Percentiles rank a stretch among this genome's conserved stretches.
Evolutionary conservation across 2,113 vertebrate species (phyloP).

Genomic region (Paracanthobrama guichenoti): DNA sequence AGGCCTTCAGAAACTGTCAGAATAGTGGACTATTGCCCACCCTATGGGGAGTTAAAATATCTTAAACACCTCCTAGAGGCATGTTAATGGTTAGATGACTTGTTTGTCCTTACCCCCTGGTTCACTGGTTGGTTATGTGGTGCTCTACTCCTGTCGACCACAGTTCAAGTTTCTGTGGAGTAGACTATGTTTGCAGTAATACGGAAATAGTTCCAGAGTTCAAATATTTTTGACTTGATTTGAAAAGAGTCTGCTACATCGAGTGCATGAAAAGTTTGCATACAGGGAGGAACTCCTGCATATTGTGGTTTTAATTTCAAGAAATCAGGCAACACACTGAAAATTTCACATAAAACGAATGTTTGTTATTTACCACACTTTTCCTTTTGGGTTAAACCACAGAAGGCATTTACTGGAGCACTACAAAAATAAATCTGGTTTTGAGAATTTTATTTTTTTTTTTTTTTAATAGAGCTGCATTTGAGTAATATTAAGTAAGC

Average conservation of each 20-base stretch:
- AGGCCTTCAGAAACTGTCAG: neutral
- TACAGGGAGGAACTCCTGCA: neutral
- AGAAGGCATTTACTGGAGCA: neutral
- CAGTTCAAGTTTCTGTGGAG: conserved; percentile 14
- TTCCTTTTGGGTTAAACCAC: neutral
- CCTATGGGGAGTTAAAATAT: neutral
- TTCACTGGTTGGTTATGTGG: neutral
- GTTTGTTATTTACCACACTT: neutral
- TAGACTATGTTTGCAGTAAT: neutral
- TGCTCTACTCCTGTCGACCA: neutral
- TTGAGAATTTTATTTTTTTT: neutral
- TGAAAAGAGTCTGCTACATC: neutral
- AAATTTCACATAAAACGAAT: conserved; percentile 1
- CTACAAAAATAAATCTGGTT: neutral
- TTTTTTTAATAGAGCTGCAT: neutral
- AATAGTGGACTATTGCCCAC: neutral
- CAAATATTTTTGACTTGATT: conserved; percentile 8
- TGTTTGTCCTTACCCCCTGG: neutral
- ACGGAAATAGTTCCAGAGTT: conserved; percentile 16
- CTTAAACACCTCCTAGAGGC: conserved; percentile 8
- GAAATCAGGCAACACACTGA: conserved; percentile 5
- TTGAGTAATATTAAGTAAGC: neutral
- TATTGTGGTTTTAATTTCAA: conserved; percentile 7
- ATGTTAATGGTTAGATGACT: conserved; percentile 24
- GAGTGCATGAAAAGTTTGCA: neutral